Evolutionary conservation across 2,888 invertebrate genomes (phyloP), one percentile per base, ranked within the genome.

Genomic region (Deroplatys truncata): DNA sequence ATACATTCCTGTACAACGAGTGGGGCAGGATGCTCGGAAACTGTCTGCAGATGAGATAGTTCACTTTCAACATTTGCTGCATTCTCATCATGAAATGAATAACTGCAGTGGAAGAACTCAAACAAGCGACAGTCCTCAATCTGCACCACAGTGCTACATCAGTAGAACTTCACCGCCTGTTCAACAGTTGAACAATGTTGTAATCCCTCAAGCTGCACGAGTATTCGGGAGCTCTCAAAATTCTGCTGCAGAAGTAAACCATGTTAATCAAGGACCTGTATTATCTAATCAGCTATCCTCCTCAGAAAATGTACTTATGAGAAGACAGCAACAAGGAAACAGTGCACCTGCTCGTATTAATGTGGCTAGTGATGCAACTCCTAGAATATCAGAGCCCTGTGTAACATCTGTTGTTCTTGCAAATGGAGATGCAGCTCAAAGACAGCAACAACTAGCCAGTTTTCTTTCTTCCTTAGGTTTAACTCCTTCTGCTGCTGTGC

Each of bases 1-100:
- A 2, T 95, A 95, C 90, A 95, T 95, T 90, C 94, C 95, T 0
- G 95, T 95, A 15, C 95, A 95, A 90, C 93, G 95, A 89, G 94
- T 95, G 31, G 95, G 95, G 8, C 93, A 95, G 28, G 95, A 95
- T 91, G 95, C 95, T 0, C 92, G 95, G 85, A 95, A 95, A 4
- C 91, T 95, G 10, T 93, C 94, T 35, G 93, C 94, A 0, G 93
- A 93, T 82, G 95, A 96, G 91, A 93, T 95, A 89, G 94, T 94
- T 20, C 93, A 94, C 82, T 93, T 92, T 90, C 93, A 93, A 88
- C 93, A 93, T 90, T 91, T 93, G 4, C 72, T 90, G 29, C 87
- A 85, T 20, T 72, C 56, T 72, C 56, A 72, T 25, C 56, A 72
- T 72, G 56, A 72, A 72, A 20, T n/a, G 3, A 72, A 72, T 25